Evolutionary conservation across 2,113 vertebrate genomes (phyloP).

Genomic region (Xenopus borealis): DNA sequence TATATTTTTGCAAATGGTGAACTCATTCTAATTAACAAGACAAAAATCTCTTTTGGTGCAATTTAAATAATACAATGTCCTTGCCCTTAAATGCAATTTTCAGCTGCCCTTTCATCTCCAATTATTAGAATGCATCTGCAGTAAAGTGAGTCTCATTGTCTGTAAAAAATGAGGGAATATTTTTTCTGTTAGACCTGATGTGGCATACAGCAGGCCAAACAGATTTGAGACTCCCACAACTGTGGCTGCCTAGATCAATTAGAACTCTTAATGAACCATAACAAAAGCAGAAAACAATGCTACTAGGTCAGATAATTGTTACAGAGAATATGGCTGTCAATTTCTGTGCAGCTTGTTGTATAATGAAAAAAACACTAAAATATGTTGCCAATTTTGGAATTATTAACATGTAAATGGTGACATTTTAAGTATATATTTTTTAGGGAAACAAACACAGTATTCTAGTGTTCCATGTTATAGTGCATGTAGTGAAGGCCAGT

Average conservation of each 20-base stretch:
- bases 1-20: conserved; percentile 42
- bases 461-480: no score
- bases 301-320: not conserved
- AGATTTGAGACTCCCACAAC: not conserved
- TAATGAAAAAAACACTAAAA: no score
- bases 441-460: no score
- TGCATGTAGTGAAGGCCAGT: no score
- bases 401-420: no score
- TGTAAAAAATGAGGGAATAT: not conserved
- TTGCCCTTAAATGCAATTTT: conserved; percentile 34
- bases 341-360: no score
- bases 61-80: conserved; percentile 32
- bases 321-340: not conserved
- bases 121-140: conserved; percentile 20
- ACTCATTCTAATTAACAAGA: conserved; percentile 44
- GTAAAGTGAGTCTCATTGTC: not conserved
- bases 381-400: no score
- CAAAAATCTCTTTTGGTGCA: conserved; percentile 41
- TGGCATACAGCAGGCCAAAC: not conserved
- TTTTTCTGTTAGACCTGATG: not conserved
- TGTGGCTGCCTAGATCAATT: not conserved
- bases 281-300: not conserved
- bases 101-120: conserved; percentile 36
- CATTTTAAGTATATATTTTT: no score
- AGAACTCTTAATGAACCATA: not conserved